Conservation (phyloP, 2,113 vertebrate genomes). For the Onychostruthus taczanowskii region DNA sequence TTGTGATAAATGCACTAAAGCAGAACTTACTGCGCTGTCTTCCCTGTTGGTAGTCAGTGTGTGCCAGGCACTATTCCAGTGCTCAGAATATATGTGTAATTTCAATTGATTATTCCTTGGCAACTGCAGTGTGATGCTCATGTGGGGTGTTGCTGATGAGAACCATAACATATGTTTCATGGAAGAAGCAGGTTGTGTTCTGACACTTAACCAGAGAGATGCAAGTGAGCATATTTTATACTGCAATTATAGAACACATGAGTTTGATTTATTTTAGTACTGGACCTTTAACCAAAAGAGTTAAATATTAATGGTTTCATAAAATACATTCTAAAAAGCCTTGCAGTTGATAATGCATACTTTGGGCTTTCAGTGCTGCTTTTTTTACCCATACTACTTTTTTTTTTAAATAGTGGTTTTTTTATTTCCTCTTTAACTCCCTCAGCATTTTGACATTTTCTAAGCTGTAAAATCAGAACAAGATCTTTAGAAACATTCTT, state of each 20-base stretch:
- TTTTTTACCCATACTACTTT: neutral
- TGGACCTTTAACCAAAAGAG: neutral
- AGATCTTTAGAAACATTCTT: neutral
- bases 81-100: neutral
- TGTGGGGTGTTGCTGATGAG: slow-evolving; percentile 6
- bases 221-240: neutral
- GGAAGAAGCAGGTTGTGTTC: neutral
- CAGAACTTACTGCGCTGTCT: neutral
- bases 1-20: neutral
- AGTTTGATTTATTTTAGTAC: neutral
- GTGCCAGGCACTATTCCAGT: neutral
- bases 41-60: neutral
- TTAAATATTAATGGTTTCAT: neutral
- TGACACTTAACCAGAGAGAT: neutral
- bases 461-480: neutral
- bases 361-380: neutral
- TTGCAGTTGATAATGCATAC: neutral
- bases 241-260: neutral
- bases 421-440: neutral
- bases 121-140: neutral
- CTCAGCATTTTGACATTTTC: neutral
- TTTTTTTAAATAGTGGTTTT: neutral
- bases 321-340: neutral
- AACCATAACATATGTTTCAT: slow-evolving; percentile 20
- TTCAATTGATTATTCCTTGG: slow-evolving; percentile 34